Base-by-base conservation (phyloP, 2,797 vertebrate species). In the Chromobotia macracanthus region DNA sequence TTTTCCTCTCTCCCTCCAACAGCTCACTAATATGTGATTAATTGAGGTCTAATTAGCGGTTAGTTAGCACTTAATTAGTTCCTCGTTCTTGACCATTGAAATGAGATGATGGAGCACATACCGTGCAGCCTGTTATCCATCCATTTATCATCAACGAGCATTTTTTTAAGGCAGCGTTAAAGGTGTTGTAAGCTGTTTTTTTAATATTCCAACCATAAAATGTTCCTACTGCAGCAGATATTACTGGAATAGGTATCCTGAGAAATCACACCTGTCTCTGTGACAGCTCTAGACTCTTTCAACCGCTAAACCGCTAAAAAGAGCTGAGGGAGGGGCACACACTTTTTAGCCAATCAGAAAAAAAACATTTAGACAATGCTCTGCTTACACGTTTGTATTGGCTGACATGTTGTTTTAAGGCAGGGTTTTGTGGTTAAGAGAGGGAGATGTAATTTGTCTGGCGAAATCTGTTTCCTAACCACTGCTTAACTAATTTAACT, bases 21-120 rank as follows among this genome's bases (percentile, higher is more conserved):
- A 84, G 77, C 80, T 80, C 61, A 51, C 82, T 86, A 84, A 86
- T 84, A 86, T 83, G 80, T 86, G 84, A 86, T 86, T 86, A 86
- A 86, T 86, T 75, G 84, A 82, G 75, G 82, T 77, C 80, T 86
- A 86, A 86, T 86, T 81, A 83, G 82, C 75, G 80, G 82, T 86
- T 86, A 84, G 84, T 86, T 86, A 86, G 84, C 78, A 84, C 84
- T 82, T 86, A 86, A 86, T 86, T 86, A 86, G 84, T 83, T 82
- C 82, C 84, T 86, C 82, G 82, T 80, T 78, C 84, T 84, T 84
- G 84, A 86, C 82, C 80, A 81, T 69, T 76, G 82, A 77, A 86
- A 86, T 80, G 75, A 84, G 69, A 86, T 84, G 84, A 86, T 86
- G 80, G 84, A 86, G 84, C 79, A 75, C 82, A 81, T 55, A 67